These are phyloP conservation scores for Podiceps cristatus DNA, from an alignment of 2,113 vertebrate genomes.

Conservation along the genomic window DNA sequence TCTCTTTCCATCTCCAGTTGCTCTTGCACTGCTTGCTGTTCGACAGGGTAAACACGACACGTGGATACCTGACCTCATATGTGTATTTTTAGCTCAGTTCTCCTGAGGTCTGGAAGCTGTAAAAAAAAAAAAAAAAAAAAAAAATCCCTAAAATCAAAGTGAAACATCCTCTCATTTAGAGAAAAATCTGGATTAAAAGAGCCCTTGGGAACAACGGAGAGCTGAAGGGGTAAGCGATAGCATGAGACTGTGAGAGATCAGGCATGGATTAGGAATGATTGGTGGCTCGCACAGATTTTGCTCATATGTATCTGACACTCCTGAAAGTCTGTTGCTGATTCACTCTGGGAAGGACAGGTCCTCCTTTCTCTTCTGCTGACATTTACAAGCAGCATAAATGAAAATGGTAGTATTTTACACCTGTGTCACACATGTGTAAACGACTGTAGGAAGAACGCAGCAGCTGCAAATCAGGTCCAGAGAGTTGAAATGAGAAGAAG, in stretches of 20 bases:
- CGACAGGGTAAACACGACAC: rapidly evolving
- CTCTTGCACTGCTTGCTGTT: not conserved
- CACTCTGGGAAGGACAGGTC: conserved; percentile 7
- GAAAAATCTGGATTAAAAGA: conserved; percentile 18
- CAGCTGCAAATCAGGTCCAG: conserved; percentile 54
- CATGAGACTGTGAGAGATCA: not conserved
- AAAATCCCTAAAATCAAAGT: not conserved
- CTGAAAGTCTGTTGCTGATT: conserved; percentile 28
- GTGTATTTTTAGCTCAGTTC: not conserved
- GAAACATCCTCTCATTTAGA: not conserved
- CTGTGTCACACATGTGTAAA: conserved; percentile 58
- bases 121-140: not conserved
- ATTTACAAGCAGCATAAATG: conserved; percentile 51
- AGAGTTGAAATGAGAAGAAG: conserved; percentile 14
- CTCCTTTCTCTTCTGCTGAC: conserved; percentile 50
- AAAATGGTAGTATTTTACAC: conserved; percentile 53
- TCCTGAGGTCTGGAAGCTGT: not conserved
- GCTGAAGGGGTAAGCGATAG: not conserved
- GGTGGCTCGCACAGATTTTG: not conserved
- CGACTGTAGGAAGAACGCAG: not conserved
- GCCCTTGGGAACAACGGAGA: not conserved
- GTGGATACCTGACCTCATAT: not conserved
- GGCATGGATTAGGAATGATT: not conserved
- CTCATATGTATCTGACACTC: conserved; percentile 14
- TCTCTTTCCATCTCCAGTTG: not conserved